Evolutionary conservation across 2,888 invertebrate species (phyloP).

Genomic region (Lysandra coridon): DNA sequence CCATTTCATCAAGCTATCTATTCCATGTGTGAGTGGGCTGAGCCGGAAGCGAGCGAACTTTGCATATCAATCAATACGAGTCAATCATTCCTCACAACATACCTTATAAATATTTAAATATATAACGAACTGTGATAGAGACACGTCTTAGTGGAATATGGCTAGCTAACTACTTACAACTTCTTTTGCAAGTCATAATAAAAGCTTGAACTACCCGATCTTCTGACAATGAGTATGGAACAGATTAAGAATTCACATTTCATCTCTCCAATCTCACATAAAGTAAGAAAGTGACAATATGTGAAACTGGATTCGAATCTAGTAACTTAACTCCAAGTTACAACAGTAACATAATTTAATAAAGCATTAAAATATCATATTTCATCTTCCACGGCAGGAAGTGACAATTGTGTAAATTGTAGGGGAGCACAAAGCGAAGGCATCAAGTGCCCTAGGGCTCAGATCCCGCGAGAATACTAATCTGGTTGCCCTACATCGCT

Average conservation of each 20-base stretch:
- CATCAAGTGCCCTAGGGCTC: constrained; percentile 10
- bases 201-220: neutral
- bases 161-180: too few species aligned
- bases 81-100: neutral
- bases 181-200: too few species aligned
- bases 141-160: neutral
- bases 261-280: too few species aligned
- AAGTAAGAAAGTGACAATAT: neutral
- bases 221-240: neutral
- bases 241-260: too few species aligned
- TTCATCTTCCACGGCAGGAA: neutral
- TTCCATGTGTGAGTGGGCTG: neutral
- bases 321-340: neutral
- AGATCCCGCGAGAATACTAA: constrained; percentile 4
- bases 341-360: neutral
- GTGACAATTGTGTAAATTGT: constrained; percentile 7
- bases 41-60: constrained; percentile 23
- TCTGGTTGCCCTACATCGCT: constrained; percentile 3
- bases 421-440: constrained; percentile 3
- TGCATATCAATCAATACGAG: constrained; percentile 25
- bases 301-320: neutral
- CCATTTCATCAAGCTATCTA: constrained; percentile 1
- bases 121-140: constrained; percentile 1
- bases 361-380: neutral
- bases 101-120: constrained; percentile 4